Percentiles rank a stretch among this genome's conserved stretches.
These are phyloP conservation scores for Diglossa cyanea DNA, from an alignment of 2,797 vertebrate genomes.

Conservation along the genomic window DNA sequence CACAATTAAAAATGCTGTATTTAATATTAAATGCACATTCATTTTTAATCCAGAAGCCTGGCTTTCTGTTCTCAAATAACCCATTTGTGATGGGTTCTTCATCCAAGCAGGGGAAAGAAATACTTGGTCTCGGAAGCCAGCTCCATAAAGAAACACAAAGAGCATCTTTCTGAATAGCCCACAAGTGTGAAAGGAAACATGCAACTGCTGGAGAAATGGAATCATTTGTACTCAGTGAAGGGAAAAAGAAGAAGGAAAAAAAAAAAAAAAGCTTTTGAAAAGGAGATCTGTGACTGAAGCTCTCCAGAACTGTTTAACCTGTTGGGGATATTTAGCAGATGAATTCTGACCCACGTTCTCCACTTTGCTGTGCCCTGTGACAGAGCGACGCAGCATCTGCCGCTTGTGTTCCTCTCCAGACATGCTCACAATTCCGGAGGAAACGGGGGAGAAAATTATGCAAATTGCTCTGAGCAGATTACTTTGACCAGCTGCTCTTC, in stretches of 20 bases:
- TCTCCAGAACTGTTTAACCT: conserved; percentile 77
- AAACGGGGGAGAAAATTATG: conserved; percentile 76
- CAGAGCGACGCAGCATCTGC: conserved; percentile 73
- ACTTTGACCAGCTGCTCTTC: conserved; percentile 76
- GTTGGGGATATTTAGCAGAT: conserved; percentile 79
- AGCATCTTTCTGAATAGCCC: conserved; percentile 51
- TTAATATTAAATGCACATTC: not conserved
- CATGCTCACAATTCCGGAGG: conserved; percentile 72
- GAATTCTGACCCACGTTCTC: conserved; percentile 78
- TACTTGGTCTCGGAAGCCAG: not conserved
- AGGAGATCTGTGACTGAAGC: conserved; percentile 75
- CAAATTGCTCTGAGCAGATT: conserved; percentile 74
- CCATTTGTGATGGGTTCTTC: conserved; percentile 32
- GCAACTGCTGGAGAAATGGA: conserved; percentile 62
- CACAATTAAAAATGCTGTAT: not conserved
- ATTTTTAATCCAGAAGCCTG: conserved; percentile 37
- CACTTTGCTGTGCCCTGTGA: conserved; percentile 57
- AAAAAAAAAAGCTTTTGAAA: conserved; percentile 57
- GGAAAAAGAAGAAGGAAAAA: not conserved
- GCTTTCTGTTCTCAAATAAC: conserved; percentile 36
- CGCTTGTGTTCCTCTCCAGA: conserved; percentile 64
- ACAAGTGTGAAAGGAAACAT: conserved; percentile 60
- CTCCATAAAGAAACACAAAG: conserved; percentile 58
- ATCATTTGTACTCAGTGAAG: conserved; percentile 63
- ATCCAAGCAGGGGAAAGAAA: conserved; percentile 41